Conservation (phyloP, 1,140 invertebrate species). For the Rhyzopertha dominica region DNA sequence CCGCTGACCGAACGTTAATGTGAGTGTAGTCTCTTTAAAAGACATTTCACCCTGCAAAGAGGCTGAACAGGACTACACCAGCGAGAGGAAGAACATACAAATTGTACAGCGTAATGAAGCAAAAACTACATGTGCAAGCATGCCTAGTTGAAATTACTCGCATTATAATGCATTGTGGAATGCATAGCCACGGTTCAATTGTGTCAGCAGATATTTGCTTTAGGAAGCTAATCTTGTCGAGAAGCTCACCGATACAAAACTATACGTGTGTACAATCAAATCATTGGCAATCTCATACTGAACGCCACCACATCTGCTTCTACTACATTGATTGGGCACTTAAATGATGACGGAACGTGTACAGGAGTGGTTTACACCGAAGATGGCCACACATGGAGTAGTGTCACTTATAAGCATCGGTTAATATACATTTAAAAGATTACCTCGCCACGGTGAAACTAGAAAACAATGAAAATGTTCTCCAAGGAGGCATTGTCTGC, state of each 20-base stretch:
- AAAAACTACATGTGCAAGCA: slow-evolving; percentile 8
- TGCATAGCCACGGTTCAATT: slow-evolving; percentile 18
- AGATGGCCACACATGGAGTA: slow-evolving; percentile 8
- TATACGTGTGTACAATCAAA: slow-evolving; percentile 8
- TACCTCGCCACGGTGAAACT: slow-evolving; percentile 10
- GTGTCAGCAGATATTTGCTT: background rate
- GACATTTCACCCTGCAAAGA: slow-evolving; percentile 7
- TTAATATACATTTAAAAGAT: slow-evolving; percentile 7
- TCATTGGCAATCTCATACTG: slow-evolving; percentile 1
- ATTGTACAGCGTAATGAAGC: slow-evolving; percentile 2
- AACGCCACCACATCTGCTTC: slow-evolving; percentile 1
- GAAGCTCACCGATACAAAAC: slow-evolving; percentile 9
- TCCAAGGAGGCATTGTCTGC: slow-evolving; percentile 11
- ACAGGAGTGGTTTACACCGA: background rate
- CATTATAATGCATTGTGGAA: slow-evolving; percentile 15
- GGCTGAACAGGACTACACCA: background rate
- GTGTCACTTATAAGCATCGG: slow-evolving; percentile 10
- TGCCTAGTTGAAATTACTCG: slow-evolving; percentile 16
- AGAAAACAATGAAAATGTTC: slow-evolving; percentile 8
- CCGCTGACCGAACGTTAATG: too few species aligned
- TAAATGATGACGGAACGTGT: slow-evolving; percentile 3
- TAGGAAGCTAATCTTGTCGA: slow-evolving; percentile 3
- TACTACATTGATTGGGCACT: background rate
- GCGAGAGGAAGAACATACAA: background rate
- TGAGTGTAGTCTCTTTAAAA: too few species aligned